These are phyloP conservation scores for Sminthopsis crassicaudata DNA, from an alignment of 2,113 vertebrate genomes.

Conservation along the genomic window DNA sequence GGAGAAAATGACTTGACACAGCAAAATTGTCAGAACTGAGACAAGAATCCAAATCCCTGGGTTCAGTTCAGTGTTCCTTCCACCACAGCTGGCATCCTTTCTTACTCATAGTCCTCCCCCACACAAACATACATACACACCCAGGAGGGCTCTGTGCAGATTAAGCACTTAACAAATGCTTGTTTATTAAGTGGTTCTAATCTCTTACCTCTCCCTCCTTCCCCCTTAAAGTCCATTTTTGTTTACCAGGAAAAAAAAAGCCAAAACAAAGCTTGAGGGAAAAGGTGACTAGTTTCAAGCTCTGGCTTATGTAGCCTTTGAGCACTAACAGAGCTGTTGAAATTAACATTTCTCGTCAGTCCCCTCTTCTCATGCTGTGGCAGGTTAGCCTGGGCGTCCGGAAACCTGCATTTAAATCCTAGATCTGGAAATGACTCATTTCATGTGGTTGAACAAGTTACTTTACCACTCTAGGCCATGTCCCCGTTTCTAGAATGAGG, in stretches of 20 bases:
- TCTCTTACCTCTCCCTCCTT: neutral
- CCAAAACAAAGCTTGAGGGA: neutral
- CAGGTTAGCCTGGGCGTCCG: neutral
- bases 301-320: neutral
- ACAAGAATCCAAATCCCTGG: too few species aligned
- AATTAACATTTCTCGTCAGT: neutral
- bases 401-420: neutral
- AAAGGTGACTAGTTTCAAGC: constrained; percentile 3
- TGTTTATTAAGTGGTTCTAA: neutral
- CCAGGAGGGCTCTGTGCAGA: neutral
- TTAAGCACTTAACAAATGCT: neutral
- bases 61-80: too few species aligned
- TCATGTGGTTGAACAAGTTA: neutral
- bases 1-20: neutral
- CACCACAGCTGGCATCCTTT: too few species aligned
- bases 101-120: too few species aligned
- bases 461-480: neutral
- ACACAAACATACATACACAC: neutral
- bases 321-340: neutral
- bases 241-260: neutral
- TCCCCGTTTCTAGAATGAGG: neutral
- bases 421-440: neutral
- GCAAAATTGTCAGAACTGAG: neutral
- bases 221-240: neutral
- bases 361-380: neutral